A percentile compares a stretch with the other conserved stretches of the same genome.
Evolutionary conservation across 2,113 vertebrate species (phyloP).

Genomic region (Sinocyclocheilus maitianheensis): DNA sequence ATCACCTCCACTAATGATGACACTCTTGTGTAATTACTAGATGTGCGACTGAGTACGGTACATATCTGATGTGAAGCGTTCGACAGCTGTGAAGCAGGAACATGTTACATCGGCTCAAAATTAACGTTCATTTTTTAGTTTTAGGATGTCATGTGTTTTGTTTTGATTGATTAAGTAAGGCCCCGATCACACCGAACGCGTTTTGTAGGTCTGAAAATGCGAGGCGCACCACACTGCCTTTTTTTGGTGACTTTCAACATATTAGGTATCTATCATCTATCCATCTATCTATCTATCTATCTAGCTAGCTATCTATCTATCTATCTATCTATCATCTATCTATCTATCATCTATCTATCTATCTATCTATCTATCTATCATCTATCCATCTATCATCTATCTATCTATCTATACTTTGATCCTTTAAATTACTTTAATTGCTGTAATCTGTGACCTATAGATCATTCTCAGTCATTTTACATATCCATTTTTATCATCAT

Average conservation of each 20-base stretch:
- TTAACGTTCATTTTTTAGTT: too few relatives aligned
- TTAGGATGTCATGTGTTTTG: too few relatives aligned
- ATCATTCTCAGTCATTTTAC: too few relatives aligned
- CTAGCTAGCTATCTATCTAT: not conserved
- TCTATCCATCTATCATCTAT: not conserved
- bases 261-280: not conserved
- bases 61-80: not conserved
- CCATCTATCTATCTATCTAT: not conserved
- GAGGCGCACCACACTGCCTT: too few relatives aligned
- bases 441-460: not conserved
- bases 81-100: not conserved
- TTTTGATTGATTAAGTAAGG: too few relatives aligned
- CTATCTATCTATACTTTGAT: not conserved
- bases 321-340: not conserved
- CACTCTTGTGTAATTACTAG: slow-evolving; percentile 4
- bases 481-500: not conserved
- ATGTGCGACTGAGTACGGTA: not conserved
- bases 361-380: not conserved
- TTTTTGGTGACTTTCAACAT: too few relatives aligned
- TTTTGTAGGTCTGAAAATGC: too few relatives aligned
- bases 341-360: too few relatives aligned
- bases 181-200: too few relatives aligned
- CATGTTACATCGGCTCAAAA: too few relatives aligned
- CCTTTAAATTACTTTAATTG: not conserved
- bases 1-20: slow-evolving; percentile 9